phyloP scores from a whole-genome alignment of 1,140 invertebrate genomes.

The Lepidurus packardi region DNA sequence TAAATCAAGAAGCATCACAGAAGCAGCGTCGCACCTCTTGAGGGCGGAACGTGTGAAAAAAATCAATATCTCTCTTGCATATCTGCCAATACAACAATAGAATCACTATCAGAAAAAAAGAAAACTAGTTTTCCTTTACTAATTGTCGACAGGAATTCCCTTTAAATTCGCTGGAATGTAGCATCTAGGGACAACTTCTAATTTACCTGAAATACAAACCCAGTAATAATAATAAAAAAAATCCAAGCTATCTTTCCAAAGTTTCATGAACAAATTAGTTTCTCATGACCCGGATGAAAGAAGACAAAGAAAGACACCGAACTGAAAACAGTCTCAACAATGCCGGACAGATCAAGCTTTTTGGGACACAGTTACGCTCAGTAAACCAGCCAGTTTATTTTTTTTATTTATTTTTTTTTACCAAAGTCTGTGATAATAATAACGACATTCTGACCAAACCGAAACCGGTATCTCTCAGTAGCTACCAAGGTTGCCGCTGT shows the following conservation, averaged over 20 bases:
- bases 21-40: constrained; percentile 17
- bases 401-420: too few species aligned
- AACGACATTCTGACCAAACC: too few species aligned
- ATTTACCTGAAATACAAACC: background rate
- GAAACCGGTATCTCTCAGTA: too few species aligned
- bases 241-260: background rate
- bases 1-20: constrained; percentile 14
- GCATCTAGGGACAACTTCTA: background rate
- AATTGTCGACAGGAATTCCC: background rate
- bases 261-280: background rate
- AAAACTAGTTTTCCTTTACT: background rate
- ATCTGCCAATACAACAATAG: background rate
- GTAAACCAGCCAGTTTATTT: too few species aligned
- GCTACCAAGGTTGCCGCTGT: too few species aligned
- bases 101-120: background rate
- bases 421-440: too few species aligned
- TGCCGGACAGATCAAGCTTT: too few species aligned
- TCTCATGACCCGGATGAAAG: too few species aligned
- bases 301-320: too few species aligned
- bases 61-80: background rate
- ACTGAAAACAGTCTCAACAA: too few species aligned
- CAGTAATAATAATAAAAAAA: background rate
- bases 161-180: background rate
- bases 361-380: too few species aligned
- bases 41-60: background rate